These are phyloP conservation scores for Acleris cristana DNA, from an alignment of 2,888 invertebrate genomes.

Conservation along the genomic window DNA sequence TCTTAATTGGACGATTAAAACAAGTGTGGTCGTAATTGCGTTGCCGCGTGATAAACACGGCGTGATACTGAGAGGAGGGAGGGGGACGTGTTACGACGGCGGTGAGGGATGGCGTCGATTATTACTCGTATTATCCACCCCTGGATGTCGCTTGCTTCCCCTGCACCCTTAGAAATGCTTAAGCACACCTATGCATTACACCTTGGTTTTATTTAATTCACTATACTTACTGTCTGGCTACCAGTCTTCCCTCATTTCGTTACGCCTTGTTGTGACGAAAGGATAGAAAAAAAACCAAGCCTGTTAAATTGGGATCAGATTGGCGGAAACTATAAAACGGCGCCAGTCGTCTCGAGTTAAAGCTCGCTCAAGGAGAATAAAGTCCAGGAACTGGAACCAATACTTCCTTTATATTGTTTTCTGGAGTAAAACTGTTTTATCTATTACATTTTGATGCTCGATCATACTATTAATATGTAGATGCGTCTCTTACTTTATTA, in stretches of 20 bases:
- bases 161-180: constrained; percentile 47
- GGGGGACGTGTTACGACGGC: constrained; percentile 60
- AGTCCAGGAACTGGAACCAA: not conserved
- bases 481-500: constrained; percentile 4
- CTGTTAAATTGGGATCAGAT: constrained; percentile 11
- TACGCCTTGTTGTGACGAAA: too few relatives aligned
- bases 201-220: constrained; percentile 55
- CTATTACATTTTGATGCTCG: not conserved
- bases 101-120: constrained; percentile 73
- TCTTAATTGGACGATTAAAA: constrained; percentile 28
- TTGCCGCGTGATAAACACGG: constrained; percentile 67
- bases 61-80: constrained; percentile 48
- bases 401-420: constrained; percentile 6
- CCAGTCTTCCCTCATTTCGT: not conserved
- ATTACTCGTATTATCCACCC: constrained; percentile 73
- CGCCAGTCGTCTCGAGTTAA: constrained; percentile 22
- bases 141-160: constrained; percentile 52
- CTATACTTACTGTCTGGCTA: constrained; percentile 8
- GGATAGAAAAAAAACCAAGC: not conserved
- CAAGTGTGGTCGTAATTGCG: constrained; percentile 62
- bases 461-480: constrained; percentile 1
- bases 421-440: constrained; percentile 4
- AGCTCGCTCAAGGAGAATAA: constrained; percentile 20
- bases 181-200: constrained; percentile 44
- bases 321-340: constrained; percentile 20